Base-by-base conservation (phyloP, 2,797 vertebrate species). In the Erpetoichthys calabaricus region DNA sequence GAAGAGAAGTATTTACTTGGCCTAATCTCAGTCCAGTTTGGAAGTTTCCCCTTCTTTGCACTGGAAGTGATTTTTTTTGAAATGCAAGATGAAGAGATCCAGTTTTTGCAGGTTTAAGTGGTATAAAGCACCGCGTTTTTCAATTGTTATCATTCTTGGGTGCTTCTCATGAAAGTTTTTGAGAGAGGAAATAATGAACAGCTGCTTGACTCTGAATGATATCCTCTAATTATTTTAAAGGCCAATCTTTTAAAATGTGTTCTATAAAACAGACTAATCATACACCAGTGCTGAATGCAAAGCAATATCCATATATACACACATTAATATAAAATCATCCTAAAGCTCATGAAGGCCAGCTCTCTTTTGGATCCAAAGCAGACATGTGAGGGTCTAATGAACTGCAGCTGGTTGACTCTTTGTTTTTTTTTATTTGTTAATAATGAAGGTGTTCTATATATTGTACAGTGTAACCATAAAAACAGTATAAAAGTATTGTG, bases 1-100 rank as follows among this genome's bases (percentile, higher is more conserved):
- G 42, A 51, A 10, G 0, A 7, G 47, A 56, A 4, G 53, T 3
- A 56, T 65, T 60, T 25, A 49, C 60, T 45, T 66, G 58, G 3
- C 56, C 60, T 51, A 51, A 65, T 60, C 1, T 44, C 53, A 53
- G 45, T 56, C 55, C 52, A 45, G 10, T 59, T 45, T 51, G 54
- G 6, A 57, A 51, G 46, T 8, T 64, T 64, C 56, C 68, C 65
- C 47, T 60, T 49, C 64, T 83, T 85, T 85, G 82, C 87, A 80
- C 82, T 82, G 82, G 76, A 80, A 73, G 70, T 78, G 71, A 80
- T 65, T 64, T 65, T 65, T 67, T 59, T 63, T 64, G 2, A 49
- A 57, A 45, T 62, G 63, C 52, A 8, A 3, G 68, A 47, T 1
- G 42, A 56, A 3, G 0, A 3, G 65, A 64, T 61, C 51, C 8